phyloP scores from a whole-genome alignment of 2,113 vertebrate genomes.

The Cryptomyrus ogoouensis region DNA sequence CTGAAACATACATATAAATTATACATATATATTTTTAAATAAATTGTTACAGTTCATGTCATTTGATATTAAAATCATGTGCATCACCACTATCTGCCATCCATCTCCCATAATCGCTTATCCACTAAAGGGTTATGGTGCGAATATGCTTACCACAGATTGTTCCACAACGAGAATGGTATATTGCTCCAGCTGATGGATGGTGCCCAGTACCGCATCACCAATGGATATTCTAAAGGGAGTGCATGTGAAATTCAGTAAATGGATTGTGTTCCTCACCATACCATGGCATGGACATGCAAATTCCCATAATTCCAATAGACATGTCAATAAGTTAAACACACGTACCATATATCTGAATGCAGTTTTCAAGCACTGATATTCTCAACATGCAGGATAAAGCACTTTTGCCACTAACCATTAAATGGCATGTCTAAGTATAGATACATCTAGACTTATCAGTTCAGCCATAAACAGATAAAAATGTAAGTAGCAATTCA shows the following conservation, averaged over 20 bases:
- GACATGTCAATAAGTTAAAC: neutral
- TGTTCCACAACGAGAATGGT: neutral
- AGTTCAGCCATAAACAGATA: neutral
- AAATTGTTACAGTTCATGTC: neutral
- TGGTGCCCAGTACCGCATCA: neutral
- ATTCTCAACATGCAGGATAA: neutral
- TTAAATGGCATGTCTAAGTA: neutral
- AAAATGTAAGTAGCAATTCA: neutral
- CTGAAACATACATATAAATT: neutral
- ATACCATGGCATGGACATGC: neutral
- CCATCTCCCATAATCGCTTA: neutral
- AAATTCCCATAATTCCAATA: neutral
- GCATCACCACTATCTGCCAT: neutral
- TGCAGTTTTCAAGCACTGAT: neutral
- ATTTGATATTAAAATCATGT: neutral
- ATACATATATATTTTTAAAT: neutral
- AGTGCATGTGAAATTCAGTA: neutral
- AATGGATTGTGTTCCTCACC: neutral
- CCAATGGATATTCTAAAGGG: neutral
- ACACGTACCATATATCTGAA: neutral
- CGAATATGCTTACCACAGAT: neutral
- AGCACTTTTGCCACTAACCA: neutral
- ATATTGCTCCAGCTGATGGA: neutral
- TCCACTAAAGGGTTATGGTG: neutral
- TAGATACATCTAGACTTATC: neutral